Evolutionary conservation across 2,797 vertebrate species (phyloP).

Genomic region (Clarias pachynema): DNA sequence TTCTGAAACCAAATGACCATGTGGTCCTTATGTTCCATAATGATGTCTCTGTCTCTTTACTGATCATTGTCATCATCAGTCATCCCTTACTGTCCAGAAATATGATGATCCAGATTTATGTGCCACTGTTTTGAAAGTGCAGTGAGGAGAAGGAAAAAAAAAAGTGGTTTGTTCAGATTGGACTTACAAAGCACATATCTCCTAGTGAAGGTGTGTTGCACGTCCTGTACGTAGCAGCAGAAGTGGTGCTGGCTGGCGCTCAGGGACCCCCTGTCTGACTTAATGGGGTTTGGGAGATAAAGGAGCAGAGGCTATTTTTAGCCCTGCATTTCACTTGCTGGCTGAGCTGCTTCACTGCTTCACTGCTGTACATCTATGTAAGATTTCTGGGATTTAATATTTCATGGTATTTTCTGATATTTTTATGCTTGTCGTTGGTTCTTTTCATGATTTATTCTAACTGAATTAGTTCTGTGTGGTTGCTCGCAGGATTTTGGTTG

Average conservation of each 20-base stretch:
- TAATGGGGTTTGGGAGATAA: slow-evolving; percentile 59
- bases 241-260: slow-evolving; percentile 50
- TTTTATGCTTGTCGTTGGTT: neutral
- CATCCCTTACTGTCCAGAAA: neutral
- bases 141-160: neutral
- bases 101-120: neutral
- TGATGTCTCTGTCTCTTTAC: neutral
- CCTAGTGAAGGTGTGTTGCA: slow-evolving; percentile 31
- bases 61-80: neutral
- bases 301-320: slow-evolving; percentile 73
- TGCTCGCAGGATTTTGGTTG: neutral
- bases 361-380: neutral
- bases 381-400: neutral
- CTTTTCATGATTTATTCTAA: neutral
- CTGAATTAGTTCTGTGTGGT: neutral
- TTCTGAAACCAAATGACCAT: neutral
- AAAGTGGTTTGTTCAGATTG: neutral
- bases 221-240: slow-evolving; percentile 29
- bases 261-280: slow-evolving; percentile 71
- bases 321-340: slow-evolving; percentile 65
- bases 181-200: neutral
- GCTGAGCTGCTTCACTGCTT: slow-evolving; percentile 46
- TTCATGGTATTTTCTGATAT: slow-evolving; percentile 11
- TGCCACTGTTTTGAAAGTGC: neutral
- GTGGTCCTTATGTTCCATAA: neutral